phyloP scores from a whole-genome alignment of 2,888 invertebrate genomes.

The Nomada ruficornis region DNA sequence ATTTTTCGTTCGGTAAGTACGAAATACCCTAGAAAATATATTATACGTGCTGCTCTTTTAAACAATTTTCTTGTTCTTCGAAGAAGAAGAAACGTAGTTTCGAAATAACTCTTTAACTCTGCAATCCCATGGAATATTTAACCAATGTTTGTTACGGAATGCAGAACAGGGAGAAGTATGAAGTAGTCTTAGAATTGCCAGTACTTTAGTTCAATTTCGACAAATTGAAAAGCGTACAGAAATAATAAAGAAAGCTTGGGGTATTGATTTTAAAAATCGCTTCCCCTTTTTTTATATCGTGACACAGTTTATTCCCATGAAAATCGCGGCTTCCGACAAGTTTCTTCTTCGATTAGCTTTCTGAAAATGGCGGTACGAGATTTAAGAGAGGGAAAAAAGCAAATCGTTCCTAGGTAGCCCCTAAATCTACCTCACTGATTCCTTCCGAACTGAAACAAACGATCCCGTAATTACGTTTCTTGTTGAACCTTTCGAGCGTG shows the following conservation, averaged over 20 bases:
- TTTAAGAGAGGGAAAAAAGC: slow-evolving; percentile 9
- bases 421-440: slow-evolving; percentile 46
- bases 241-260: slow-evolving; percentile 22
- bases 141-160: background rate
- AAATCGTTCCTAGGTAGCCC: background rate
- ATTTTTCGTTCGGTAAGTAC: slow-evolving; percentile 30
- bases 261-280: slow-evolving; percentile 22
- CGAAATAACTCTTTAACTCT: background rate
- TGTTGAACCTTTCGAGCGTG: slow-evolving; percentile 11
- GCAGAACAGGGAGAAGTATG: background rate
- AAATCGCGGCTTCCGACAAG: slow-evolving; percentile 8
- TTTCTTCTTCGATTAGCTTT: background rate
- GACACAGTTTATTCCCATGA: slow-evolving; percentile 1
- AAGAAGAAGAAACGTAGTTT: background rate
- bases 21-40: background rate
- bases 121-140: background rate
- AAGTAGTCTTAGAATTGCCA: background rate
- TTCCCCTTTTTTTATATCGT: background rate
- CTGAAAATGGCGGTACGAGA: background rate
- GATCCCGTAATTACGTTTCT: slow-evolving; percentile 44
- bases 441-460: slow-evolving; percentile 34
- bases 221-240: slow-evolving; percentile 12
- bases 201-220: background rate
- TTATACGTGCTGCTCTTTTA: background rate
- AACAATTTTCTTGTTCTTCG: background rate